A percentile compares a stretch with the other conserved stretches of the same genome.
Conservation (phyloP, 2,797 vertebrate species). For the Scolopax bukidnonensis region DNA sequence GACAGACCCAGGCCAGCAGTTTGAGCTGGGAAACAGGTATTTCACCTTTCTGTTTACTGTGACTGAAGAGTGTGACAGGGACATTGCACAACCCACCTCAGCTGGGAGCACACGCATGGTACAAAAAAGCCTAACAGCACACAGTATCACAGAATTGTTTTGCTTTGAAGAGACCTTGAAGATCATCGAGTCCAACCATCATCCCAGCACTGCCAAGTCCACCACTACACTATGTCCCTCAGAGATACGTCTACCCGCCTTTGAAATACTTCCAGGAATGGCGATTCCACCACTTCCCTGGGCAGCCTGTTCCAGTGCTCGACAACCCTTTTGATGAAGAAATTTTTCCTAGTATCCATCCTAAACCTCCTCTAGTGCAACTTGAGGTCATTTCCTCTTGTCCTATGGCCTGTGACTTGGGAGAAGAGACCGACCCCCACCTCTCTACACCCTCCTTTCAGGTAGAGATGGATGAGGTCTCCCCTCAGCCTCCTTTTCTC, state of each 20-base stretch:
- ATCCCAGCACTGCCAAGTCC: not conserved
- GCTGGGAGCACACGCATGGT: accelerated
- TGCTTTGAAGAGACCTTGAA: not conserved
- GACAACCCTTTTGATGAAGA: not conserved
- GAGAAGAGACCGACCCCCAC: not conserved
- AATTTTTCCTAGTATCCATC: not conserved
- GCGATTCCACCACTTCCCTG: not conserved
- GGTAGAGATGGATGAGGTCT: not conserved
- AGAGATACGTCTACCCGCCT: not conserved
- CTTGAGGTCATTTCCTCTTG: not conserved
- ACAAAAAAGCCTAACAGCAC: too few relatives aligned
- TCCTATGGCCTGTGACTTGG: not conserved
- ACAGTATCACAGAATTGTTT: too few relatives aligned
- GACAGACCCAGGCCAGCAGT: not conserved
- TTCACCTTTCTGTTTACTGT: not conserved
- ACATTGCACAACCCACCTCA: accelerated
- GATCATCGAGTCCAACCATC: not conserved
- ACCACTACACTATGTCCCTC: not conserved
- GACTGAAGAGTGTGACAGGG: accelerated
- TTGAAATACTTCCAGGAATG: not conserved
- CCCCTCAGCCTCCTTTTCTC: not conserved
- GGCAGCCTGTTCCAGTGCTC: not conserved
- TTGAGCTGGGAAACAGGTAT: not conserved
- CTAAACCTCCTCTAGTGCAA: not conserved
- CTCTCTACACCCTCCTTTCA: not conserved